Evolutionary conservation across 2,113 vertebrate genomes (phyloP), one percentile per base, ranked within the genome.

Genomic region (Anseranas semipalmata): DNA sequence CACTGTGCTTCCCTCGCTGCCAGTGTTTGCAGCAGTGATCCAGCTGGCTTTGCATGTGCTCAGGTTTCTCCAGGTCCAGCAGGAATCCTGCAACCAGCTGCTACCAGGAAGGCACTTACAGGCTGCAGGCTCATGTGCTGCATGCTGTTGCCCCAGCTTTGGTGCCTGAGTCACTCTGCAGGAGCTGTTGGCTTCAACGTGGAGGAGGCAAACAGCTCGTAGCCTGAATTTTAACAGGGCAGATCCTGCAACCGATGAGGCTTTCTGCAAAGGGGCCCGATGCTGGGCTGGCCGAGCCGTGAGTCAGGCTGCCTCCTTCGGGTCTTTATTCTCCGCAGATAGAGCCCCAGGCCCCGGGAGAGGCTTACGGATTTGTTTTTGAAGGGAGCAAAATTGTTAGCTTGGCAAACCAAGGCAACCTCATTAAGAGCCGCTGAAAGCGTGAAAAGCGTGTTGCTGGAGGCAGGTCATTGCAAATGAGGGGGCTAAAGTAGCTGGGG

Each of bases 381-480:
- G 43, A 39, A 55, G 80, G 46, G 53, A 85, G 48, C 45, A 50
- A 70, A 93, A 74, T 11, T 19, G n/a, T 92, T 79, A 74, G 65
- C 70, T 93, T 84, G 79, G 70, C 45, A 89, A 89, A 85, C 50
- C 1, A 0, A 55, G 63, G 22, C 35, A 72, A 33, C 72, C 77
- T 94, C 65, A 53, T 85, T 93, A 89, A 46, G 46, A 75, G 79
- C 85, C 63, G 27, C 68, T 13, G 60, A 81, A 76, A 71, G 83
- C 0, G 0, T 90, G 75, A 52, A 86, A 65, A 77, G 70, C 9
- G 0, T 33, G 32, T 83, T 90, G 84, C 94, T 94, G 86, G 65
- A 84, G 90, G 87, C 87, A 85, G 90, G 91, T 80, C 83, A 30
- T 43, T 59, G 80, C 72, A 45, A 89, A 72, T 33, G 78, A 97